Base-by-base conservation (phyloP, 2,797 vertebrate species). In the Cetoscarus ocellatus region DNA sequence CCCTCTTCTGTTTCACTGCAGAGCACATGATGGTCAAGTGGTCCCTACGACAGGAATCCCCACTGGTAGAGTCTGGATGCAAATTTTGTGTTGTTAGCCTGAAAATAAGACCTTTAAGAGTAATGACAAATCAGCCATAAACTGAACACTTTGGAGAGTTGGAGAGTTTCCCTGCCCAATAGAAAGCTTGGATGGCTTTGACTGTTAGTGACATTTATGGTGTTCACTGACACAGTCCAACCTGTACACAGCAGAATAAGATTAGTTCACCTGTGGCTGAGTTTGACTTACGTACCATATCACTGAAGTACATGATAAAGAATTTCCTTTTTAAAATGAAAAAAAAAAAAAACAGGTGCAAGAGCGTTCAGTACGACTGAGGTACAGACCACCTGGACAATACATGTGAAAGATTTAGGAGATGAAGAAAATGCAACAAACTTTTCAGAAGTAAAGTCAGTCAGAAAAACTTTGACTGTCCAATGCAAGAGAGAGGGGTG, bases 331-430 rank as follows among this genome's bases (percentile, higher is more conserved):
- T 38, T 8, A 52, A 77, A 78, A 49, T 35, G 58, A 73, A 27
- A 27, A 27, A 27, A 27, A 27, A 27, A 27, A 27, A 27, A 69
- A 61, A 11, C 65, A 86, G 61, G 64, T 67, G 61, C 48, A 51
- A 15, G 27, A 61, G 1, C 18, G 47, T 73, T 71, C 57, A 18
- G 34, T 35, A 42, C 62, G 50, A 42, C 54, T 35, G 50, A 44
- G 38, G 60, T 67, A 60, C 45, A 66, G 36, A 38, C 5, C 5
- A 72, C 38, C 13, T n/a, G 36, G 45, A 53, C 54, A 60, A 14
- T 44, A 57, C 44, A 27, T 18, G 13, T 63, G 38, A 63, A 40
- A 48, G 58, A 73, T 82, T 70, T 45, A 67, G 14, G 66, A 57
- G 48, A 64, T 45, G 36, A 2, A 27, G 27, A 27, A 27, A 27